Evolutionary conservation across 2,888 invertebrate genomes (phyloP).

Genomic region (Agrotis clavis): DNA sequence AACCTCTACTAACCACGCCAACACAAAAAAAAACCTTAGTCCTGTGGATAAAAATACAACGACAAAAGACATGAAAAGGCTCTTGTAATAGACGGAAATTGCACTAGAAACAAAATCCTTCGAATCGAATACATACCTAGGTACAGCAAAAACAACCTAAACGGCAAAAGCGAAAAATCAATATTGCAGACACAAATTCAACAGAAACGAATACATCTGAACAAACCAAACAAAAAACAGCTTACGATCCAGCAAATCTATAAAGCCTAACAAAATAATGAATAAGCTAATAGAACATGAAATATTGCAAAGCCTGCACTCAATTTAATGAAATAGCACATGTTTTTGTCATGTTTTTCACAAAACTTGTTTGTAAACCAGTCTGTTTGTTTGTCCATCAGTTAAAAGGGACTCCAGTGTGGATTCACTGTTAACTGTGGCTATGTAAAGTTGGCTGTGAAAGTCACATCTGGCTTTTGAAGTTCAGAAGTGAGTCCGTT

Average conservation of each 20-base stretch:
- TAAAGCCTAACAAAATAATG: constrained; percentile 1
- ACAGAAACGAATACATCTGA: background rate
- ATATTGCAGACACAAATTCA: background rate
- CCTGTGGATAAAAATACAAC: too few species aligned
- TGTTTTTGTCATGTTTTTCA: constrained; percentile 30
- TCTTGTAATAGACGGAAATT: too few species aligned
- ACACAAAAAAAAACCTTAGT: too few species aligned
- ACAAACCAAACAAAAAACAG: background rate
- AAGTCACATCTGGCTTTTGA: constrained; percentile 42
- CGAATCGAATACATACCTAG: too few species aligned
- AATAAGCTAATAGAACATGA: constrained; percentile 5
- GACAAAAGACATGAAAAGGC: too few species aligned
- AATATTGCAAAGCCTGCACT: constrained; percentile 2
- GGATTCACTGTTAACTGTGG: constrained; percentile 31
- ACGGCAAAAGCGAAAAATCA: background rate
- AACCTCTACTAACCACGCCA: too few species aligned
- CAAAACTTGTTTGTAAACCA: constrained; percentile 22
- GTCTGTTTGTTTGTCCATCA: constrained; percentile 43
- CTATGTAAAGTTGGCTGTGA: constrained; percentile 38
- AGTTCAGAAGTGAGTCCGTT: constrained; percentile 18
- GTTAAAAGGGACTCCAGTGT: constrained; percentile 49
- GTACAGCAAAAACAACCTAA: too few species aligned
- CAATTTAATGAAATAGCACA: constrained; percentile 31
- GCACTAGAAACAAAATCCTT: too few species aligned
- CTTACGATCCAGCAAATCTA: background rate